Percentiles rank a stretch among this genome's conserved stretches.
Conservation (phyloP, 2,113 vertebrate species). For the Neotragus pygmaeus region DNA sequence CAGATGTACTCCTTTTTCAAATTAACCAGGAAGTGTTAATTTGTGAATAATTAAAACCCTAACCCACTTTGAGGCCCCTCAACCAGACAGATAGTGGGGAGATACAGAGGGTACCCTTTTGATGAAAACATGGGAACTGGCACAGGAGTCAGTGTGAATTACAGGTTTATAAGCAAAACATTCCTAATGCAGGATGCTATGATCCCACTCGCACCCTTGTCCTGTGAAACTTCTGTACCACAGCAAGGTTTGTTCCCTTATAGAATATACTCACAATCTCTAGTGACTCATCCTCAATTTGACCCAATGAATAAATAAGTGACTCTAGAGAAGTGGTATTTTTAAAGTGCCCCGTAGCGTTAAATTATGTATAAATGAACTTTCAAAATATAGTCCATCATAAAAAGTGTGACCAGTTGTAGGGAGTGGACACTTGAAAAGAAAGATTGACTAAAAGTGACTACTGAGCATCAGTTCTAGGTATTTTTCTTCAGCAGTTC, state of each 20-base stretch:
- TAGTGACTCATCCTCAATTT: not conserved
- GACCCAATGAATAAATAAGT: not conserved
- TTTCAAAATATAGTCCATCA: not conserved
- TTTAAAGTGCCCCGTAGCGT: not conserved
- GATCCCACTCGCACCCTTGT: not conserved
- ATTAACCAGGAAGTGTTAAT: not conserved
- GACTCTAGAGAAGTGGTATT: not conserved
- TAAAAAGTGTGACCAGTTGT: not conserved
- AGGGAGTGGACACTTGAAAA: not conserved
- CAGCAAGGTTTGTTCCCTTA: not conserved
- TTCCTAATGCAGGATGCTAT: not conserved
- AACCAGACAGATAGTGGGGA: not conserved
- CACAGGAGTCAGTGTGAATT: not conserved
- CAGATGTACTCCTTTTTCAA: not conserved
- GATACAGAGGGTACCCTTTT: not conserved
- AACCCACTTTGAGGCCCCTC: not conserved
- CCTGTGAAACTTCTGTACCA: not conserved
- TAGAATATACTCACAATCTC: not conserved
- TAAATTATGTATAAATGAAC: not conserved
- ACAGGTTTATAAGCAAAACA: not conserved
- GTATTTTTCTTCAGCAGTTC: not conserved
- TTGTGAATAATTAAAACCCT: conserved; percentile 30
- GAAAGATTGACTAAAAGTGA: not conserved
- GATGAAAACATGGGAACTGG: not conserved
- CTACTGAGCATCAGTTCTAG: not conserved